These are phyloP conservation scores for Chitala chitala DNA, from an alignment of 2,113 vertebrate genomes.

Conservation along the genomic window DNA sequence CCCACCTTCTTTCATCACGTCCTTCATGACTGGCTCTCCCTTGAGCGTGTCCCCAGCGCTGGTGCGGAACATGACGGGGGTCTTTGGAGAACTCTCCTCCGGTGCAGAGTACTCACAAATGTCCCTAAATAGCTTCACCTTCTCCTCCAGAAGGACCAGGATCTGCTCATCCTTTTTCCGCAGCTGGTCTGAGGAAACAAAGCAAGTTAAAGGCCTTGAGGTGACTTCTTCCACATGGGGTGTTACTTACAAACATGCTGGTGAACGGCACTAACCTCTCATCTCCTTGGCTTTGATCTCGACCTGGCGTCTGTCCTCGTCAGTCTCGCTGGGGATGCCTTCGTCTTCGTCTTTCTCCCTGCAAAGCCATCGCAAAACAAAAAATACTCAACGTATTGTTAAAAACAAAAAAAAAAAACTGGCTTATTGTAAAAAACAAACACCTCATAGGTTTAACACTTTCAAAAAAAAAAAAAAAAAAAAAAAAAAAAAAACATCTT, in stretches of 20 bases:
- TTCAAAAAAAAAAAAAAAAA: too few species aligned
- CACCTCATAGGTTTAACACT: too few species aligned
- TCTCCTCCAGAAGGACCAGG: conserved; percentile 75
- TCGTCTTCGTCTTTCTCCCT: conserved; percentile 90
- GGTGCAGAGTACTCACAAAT: conserved; percentile 62
- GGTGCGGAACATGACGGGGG: conserved; percentile 73
- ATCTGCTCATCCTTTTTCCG: conserved; percentile 83
- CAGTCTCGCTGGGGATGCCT: conserved; percentile 82
- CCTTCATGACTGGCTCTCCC: conserved; percentile 78
- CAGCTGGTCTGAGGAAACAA: conserved; percentile 69
- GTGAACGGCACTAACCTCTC: conserved; percentile 61
- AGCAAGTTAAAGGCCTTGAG: neutral
- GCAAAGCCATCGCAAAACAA: conserved; percentile 5
- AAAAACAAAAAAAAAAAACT: too few species aligned
- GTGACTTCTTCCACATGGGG: too few species aligned
- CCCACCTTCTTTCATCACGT: conserved; percentile 77
- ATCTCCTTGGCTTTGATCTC: conserved; percentile 75
- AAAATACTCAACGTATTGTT: neutral
- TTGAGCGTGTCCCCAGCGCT: conserved; percentile 73
- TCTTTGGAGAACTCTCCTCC: conserved; percentile 55
- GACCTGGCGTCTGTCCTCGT: conserved; percentile 76
- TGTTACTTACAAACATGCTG: neutral
- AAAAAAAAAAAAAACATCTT: too few species aligned
- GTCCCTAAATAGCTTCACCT: conserved; percentile 76
- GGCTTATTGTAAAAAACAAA: too few species aligned